Evolutionary conservation across 1,140 invertebrate genomes (phyloP).

Genomic region (Drosophila takahashii): DNA sequence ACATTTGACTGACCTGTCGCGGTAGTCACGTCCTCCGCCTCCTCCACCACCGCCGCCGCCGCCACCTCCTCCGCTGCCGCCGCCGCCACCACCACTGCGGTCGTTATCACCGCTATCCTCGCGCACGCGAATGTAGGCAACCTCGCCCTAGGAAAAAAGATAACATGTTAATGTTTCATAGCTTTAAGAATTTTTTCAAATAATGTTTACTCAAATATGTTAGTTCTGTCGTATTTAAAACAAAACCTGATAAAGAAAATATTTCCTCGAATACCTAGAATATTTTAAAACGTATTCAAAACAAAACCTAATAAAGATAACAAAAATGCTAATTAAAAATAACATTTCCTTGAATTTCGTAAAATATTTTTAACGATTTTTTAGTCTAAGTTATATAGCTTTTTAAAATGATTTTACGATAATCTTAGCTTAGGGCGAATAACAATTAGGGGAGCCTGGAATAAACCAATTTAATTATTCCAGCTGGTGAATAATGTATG

Average conservation of each 20-base stretch:
- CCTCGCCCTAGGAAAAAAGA: constrained; percentile 91
- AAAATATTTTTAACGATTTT: too few relatives aligned
- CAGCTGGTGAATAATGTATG: constrained; percentile 9
- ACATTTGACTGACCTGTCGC: constrained; percentile 71
- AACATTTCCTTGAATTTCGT: too few relatives aligned
- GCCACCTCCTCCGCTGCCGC: constrained; percentile 63
- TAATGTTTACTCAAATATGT: too few relatives aligned
- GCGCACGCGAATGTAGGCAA: constrained; percentile 97
- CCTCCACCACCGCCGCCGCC: constrained; percentile 70
- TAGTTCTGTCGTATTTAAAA: too few relatives aligned
- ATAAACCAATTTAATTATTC: constrained; percentile 13
- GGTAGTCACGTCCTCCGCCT: constrained; percentile 79
- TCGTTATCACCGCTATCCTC: constrained; percentile 92
- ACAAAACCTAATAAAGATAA: background rate
- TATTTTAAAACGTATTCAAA: background rate
- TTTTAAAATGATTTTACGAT: background rate
- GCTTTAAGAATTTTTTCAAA: background rate
- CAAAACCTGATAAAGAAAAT: too few relatives aligned
- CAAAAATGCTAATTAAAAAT: background rate
- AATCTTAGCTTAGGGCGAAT: background rate
- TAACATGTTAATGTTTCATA: background rate
- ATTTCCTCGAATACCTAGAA: background rate
- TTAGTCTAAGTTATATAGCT: background rate
- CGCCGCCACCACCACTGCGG: constrained; percentile 86
- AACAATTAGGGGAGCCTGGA: background rate